Evolutionary conservation across 2,888 invertebrate species (phyloP), one percentile per base, ranked within the genome.

Genomic region (Apamea monoglypha): DNA sequence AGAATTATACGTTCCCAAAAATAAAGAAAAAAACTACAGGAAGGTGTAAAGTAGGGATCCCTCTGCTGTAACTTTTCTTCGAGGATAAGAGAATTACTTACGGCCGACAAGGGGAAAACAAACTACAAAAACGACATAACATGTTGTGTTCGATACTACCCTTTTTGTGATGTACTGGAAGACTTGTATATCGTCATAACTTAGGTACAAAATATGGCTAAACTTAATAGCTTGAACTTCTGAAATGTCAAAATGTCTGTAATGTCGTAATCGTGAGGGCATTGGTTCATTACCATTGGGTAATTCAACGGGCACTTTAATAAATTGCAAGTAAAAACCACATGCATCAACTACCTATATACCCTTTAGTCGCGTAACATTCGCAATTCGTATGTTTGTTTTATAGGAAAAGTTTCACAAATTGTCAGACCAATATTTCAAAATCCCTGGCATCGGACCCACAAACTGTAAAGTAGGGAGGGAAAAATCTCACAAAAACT

Each of bases 1-100:
- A 94, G 94, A 95, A 96, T 96, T 95, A 96, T 95, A 95, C 94
- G 94, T 93, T 92, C 91, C 91, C 91, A 87, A 93, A 93, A 87
- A 94, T 91, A 93, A 93, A 92, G 88, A 91, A 93, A 93, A 47
- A 92, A 93, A 93, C 92, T 93, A 92, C 89, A 91, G 87, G 68
- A 89, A 90, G 92, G 92, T 92, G 92, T 93, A 94, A 94, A 95
- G 92, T 93, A 94, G 92, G 93, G 94, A 92, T 92, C 92, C 90
- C 92, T 90, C 84, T 88, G 88, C 90, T 91, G 93, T 95, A 95
- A 95, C 94, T 95, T 95, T 95, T 93, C 91, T 92, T 92, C 88
- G 91, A 91, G 92, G 93, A 92, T 93, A 93, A 94, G 92, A 91
- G 95, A 95, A 95, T 95, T 95, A 95, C 94, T 93, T 94, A 95